Evolutionary conservation across 2,888 invertebrate genomes (phyloP), one percentile per base, ranked within the genome.

Genomic region (Actias luna): DNA sequence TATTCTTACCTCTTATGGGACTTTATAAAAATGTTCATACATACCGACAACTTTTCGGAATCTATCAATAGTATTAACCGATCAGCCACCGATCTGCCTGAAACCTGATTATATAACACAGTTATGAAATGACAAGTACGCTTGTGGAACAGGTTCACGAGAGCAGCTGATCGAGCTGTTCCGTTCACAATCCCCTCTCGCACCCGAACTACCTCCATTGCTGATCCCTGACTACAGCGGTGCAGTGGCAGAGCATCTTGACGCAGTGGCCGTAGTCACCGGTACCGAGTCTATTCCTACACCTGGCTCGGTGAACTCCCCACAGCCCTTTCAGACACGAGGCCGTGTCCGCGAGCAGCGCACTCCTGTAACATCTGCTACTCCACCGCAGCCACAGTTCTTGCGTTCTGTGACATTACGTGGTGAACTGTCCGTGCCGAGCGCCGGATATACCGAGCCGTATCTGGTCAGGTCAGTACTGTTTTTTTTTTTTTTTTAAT

Each of bases 361-460:
- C 25, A 14, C 52, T 16, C 14, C 52, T 1, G 29, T 16, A 1
- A 3, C 52, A n/a, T 10, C 52, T 16, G 27, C 52, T 18, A 16
- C 25, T 4, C 52, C 52, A 16, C 52, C 52, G 5, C 52, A 29
- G 1, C 52, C 29, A 2, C 27, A 25, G 27, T 52, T 52, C 52
- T 29, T 16, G 5, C 52, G 27, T 52, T 52, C 52, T 2, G 52
- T 52, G 29, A 52, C 27, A 5, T 2, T 52, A 1, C 52, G 27
- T 16, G 52, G 52, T 7, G 52, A 52, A 16, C 52, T 52, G 52
- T 27, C 52, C 29, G 52, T 52, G 16, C 52, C 29, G 52, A 29
- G 52, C 12, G 52, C 52, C 16, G 52, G 52, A 2, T 52, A 52
- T 7, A 52, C 52, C 18, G 52, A 52, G 16, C 52, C 52, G 16